Conservation (phyloP, 2,113 vertebrate genomes). For the Dasyornis broadbenti region DNA sequence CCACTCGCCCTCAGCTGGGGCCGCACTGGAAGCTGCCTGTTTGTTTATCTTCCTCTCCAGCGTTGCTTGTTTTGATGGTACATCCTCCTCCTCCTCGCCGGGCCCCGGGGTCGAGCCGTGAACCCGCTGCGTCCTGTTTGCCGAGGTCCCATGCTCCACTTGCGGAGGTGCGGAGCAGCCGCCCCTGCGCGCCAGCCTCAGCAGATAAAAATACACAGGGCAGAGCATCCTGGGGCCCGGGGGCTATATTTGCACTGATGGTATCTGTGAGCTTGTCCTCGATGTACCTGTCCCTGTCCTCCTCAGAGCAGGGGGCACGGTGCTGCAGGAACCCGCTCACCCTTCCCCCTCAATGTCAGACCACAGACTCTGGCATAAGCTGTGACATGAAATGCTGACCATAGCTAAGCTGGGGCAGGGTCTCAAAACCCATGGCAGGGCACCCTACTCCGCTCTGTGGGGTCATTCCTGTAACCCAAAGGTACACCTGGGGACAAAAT, state of each 20-base stretch:
- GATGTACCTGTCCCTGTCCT: neutral
- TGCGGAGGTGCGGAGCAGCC: slow-evolving; percentile 20
- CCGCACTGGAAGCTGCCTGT: slow-evolving; percentile 47
- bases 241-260: slow-evolving; percentile 35
- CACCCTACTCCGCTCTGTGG: accelerated
- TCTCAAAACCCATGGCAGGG: neutral
- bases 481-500: neutral
- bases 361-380: neutral
- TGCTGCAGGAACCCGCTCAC: accelerated
- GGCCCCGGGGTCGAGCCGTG: slow-evolving; percentile 65
- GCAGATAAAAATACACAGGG: slow-evolving; percentile 59
- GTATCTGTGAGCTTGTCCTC: neutral
- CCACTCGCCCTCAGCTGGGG: slow-evolving; percentile 26
- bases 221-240: slow-evolving; percentile 5
- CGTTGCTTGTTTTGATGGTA: slow-evolving; percentile 79
- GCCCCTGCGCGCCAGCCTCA: neutral
- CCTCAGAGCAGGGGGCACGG: accelerated
- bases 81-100: slow-evolving; percentile 70
- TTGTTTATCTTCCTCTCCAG: slow-evolving; percentile 78
- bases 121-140: slow-evolving; percentile 77
- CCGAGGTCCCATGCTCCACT: slow-evolving; percentile 13
- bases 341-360: accelerated
- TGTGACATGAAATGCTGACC: accelerated
- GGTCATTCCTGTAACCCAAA: neutral
- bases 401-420: neutral